Base-by-base conservation (phyloP, 2,888 invertebrate species). In the Mesodorylaimus sp. region DNA sequence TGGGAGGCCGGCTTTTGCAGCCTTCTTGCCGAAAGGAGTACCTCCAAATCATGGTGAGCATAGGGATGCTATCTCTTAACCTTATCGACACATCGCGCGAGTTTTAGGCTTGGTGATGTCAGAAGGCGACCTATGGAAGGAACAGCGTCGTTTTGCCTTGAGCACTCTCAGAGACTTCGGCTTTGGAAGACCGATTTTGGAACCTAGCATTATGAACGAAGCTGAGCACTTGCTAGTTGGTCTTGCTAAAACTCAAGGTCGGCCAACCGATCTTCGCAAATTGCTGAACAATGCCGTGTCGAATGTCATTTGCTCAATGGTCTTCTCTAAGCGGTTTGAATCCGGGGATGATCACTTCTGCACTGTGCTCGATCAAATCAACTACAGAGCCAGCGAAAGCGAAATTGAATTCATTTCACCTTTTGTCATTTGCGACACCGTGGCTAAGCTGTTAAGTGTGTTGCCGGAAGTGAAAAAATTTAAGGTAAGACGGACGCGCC, bases 241-340 rank as follows among this genome's bases (percentile, higher is more conserved):
- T n/a, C 3, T 50, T 10, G 48, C n/a, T 44, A 16, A 48, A 19
- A 3, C 13, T 47, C n/a, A n/a, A n/a, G n/a, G n/a, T n/a, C n/a
- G n/a, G n/a, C n/a, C n/a, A n/a, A n/a, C n/a, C 27, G 48, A 48
- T 37, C 13, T 51, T 3, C 7, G n/a, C 13, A 25, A 26, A 3
- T 26, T 38, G 10, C 10, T 52, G 2, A 45, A 43, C 52, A 47
- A 39, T n/a, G 51, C 52, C 3, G 60, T 64, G 5, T 62, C 59
- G 16, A 62, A 64, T 46, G 59, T 64, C 42, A 65, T 66, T 32
- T 59, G 62, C 51, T 56, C 59, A 23, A 52, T 64, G 50, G 59
- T 63, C 5, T 57, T 65, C 47, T 64, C 64, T 19, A 54, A 56
- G 19, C 51, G 53, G 45, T 61, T 55, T 47, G 56, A 57, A 39